Base-by-base conservation (phyloP, 2,888 invertebrate genomes). In the Catonia carolina region DNA sequence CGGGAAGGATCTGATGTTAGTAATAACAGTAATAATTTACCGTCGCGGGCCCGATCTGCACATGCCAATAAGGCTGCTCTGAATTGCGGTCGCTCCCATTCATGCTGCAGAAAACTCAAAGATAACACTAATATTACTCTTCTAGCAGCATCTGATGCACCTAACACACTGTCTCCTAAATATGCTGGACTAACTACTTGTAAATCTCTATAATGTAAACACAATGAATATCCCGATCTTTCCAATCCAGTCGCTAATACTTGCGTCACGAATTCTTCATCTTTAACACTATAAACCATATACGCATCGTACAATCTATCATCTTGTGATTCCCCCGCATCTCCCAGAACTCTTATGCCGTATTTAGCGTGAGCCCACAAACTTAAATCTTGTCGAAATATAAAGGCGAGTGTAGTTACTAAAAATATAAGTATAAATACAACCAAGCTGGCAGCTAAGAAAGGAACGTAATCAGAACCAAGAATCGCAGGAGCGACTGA, bases 11-110 rank as follows among this genome's bases (percentile, higher is more conserved):
- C 81, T 36, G 86, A 84, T 33, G 85, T 83, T 1, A 86, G 70
- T 49, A 88, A 89, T 69, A 92, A 87, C 72, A 95, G 86, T 64
- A 96, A 83, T 64, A 96, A 86, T 73, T 94, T 75, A 72, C 92
- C 90, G 72, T 86, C 86, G 67, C 88, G 83, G 64, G 89, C 79
- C 47, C 89, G 87, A 68, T 90, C 85, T 61, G 93, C 77, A 15
- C 91, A 86, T 70, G 94, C 91, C 73, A 91, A 92, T 66, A 94
- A 79, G 49, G 92, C 92, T 69, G 89, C 88, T 61, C 92, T 85
- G 72, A 95, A 86, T 72, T 95, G 94, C 70, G 86, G 86, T 61
- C 90, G 82, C 62, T 89, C 86, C 95, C 95, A 96, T 72, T 95
- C 94, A 57, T 91, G 92, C 73, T 89, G 86, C 69, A 95, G 78